A percentile compares a stretch with the other conserved stretches of the same genome.
phyloP scores from a whole-genome alignment of 2,888 invertebrate genomes.

The Alitta virens region DNA sequence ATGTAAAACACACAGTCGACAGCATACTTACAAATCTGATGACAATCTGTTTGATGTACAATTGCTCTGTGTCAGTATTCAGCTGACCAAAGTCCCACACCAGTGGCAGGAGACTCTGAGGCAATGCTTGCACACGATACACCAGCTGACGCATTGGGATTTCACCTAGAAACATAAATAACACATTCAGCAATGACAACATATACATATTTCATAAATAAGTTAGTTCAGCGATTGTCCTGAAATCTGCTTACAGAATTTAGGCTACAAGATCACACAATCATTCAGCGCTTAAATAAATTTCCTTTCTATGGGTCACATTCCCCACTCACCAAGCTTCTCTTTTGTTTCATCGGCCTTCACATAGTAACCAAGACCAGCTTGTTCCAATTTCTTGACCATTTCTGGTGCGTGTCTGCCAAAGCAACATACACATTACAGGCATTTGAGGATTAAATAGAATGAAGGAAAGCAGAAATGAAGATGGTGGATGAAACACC shows the following conservation, averaged over 20 bases:
- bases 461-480: no score
- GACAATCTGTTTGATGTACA: slow-evolving; percentile 50
- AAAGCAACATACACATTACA: no score
- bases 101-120: slow-evolving; percentile 48
- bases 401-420: slow-evolving; percentile 45
- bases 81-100: slow-evolving; percentile 55
- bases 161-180: slow-evolving; percentile 32
- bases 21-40: slow-evolving; percentile 34
- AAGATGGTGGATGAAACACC: no score
- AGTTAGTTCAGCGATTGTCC: no score
- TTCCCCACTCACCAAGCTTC: slow-evolving; percentile 27
- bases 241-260: no score
- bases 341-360: slow-evolving; percentile 43
- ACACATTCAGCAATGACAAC: no score
- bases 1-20: no score
- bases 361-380: slow-evolving; percentile 51
- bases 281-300: neutral
- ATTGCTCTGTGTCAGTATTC: slow-evolving; percentile 37
- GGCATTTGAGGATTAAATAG: no score
- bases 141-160: slow-evolving; percentile 51
- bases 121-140: slow-evolving; percentile 51
- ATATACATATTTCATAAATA: no score
- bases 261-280: no score
- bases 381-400: slow-evolving; percentile 45
- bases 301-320: neutral